Evolutionary conservation across 2,113 vertebrate species (phyloP).

Genomic region (Sterrhoptilus dennistouni): DNA sequence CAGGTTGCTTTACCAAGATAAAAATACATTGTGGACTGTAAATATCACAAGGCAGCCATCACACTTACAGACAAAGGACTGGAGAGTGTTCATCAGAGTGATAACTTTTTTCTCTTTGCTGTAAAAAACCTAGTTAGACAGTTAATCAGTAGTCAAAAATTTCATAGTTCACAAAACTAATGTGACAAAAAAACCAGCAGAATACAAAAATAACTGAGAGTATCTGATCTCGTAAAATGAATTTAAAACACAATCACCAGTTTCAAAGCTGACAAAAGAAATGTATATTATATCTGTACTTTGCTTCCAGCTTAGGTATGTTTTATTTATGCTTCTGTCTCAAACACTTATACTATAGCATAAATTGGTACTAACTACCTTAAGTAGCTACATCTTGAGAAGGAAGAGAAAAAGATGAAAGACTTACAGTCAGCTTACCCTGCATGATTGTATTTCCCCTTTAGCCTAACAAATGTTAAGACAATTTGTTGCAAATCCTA

Average conservation of each 20-base stretch:
- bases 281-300: background rate
- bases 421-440: background rate
- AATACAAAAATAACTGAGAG: background rate
- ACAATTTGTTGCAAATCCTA: background rate
- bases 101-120: background rate
- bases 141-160: constrained; percentile 1
- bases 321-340: background rate
- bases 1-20: background rate
- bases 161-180: background rate
- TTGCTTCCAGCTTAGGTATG: background rate
- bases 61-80: background rate
- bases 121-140: background rate
- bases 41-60: background rate
- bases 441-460: background rate
- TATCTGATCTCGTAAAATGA: background rate
- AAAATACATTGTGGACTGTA: background rate
- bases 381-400: background rate
- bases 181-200: background rate
- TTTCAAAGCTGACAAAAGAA: background rate
- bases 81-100: background rate
- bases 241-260: background rate
- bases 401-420: background rate
- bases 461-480: background rate
- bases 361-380: background rate
- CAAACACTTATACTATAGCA: background rate